Conservation (phyloP, 2,888 invertebrate genomes). For the Eurytoma californica region DNA sequence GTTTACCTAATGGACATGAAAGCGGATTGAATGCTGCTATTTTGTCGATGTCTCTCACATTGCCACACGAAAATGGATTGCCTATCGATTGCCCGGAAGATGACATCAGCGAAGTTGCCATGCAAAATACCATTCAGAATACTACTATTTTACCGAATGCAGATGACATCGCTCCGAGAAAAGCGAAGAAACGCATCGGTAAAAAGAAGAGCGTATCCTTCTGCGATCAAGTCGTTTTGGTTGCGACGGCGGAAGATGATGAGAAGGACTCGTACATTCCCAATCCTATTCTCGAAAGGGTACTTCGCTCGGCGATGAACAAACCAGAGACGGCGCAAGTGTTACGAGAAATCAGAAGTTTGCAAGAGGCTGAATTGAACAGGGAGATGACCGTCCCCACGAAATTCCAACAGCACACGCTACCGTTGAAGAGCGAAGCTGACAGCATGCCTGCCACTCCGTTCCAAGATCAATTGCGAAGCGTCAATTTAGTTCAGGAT, state of each 20-base stretch:
- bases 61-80: conserved; percentile 77
- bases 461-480: conserved; percentile 71
- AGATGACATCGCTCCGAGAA: conserved; percentile 74
- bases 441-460: conserved; percentile 71
- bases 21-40: conserved; percentile 70
- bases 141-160: conserved; percentile 71
- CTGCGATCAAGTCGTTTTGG: conserved; percentile 94
- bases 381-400: conserved; percentile 70
- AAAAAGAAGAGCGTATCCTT: conserved; percentile 97
- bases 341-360: conserved; percentile 76
- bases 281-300: conserved; percentile 91
- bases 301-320: conserved; percentile 87
- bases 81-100: conserved; percentile 72
- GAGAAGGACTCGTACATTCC: conserved; percentile 93
- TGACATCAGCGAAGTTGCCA: conserved; percentile 72
- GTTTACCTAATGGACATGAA: conserved; percentile 56
- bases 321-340: conserved; percentile 80
- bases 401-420: conserved; percentile 74
- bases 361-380: conserved; percentile 75
- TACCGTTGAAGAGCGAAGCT: conserved; percentile 73
- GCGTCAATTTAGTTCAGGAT: conserved; percentile 67
- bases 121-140: conserved; percentile 73
- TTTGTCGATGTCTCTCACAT: conserved; percentile 71
- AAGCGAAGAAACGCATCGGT: conserved; percentile 78
- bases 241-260: conserved; percentile 94